phyloP scores from a whole-genome alignment of 30 jellyfish, hydroid and myxozoan species.

The Turritopsis rubra region DNA sequence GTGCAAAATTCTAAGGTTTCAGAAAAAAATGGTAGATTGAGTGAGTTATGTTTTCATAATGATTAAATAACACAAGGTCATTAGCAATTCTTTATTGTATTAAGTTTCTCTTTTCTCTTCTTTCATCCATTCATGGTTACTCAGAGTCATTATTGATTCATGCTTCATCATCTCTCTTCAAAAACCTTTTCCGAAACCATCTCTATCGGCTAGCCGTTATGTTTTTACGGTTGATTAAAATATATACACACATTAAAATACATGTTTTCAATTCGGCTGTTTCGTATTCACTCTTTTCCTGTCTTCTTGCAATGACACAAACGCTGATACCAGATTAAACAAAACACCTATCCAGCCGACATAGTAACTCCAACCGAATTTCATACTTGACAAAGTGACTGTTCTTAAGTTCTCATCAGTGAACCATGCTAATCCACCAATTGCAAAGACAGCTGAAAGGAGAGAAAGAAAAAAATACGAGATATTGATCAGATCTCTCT shows the following conservation, averaged over 20 bases:
- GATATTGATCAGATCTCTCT: background rate
- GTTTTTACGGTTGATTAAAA: background rate
- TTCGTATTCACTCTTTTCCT: background rate
- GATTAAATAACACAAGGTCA: too few relatives aligned
- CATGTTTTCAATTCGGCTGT: background rate
- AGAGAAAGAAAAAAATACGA: background rate
- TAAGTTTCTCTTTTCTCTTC: too few relatives aligned
- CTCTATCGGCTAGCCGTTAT: too few relatives aligned
- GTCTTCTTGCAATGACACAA: constrained; percentile 15
- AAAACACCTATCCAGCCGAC: constrained; percentile 13
- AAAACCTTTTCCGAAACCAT: too few relatives aligned
- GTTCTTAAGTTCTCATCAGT: constrained; percentile 17
- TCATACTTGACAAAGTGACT: constrained; percentile 18
- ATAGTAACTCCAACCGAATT: constrained; percentile 28
- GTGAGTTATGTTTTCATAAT: too few relatives aligned
- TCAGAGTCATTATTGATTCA: too few relatives aligned
- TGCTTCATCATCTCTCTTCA: too few relatives aligned
- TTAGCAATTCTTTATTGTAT: too few relatives aligned
- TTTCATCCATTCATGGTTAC: too few relatives aligned
- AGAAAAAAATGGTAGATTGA: too few relatives aligned
- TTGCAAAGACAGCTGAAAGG: background rate
- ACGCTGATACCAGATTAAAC: background rate
- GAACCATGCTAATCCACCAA: constrained; percentile 4
- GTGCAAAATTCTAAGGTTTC: too few relatives aligned
- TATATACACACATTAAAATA: too few relatives aligned